phyloP scores from a whole-genome alignment of 2,888 invertebrate species.

The Platypus cylindrus region DNA sequence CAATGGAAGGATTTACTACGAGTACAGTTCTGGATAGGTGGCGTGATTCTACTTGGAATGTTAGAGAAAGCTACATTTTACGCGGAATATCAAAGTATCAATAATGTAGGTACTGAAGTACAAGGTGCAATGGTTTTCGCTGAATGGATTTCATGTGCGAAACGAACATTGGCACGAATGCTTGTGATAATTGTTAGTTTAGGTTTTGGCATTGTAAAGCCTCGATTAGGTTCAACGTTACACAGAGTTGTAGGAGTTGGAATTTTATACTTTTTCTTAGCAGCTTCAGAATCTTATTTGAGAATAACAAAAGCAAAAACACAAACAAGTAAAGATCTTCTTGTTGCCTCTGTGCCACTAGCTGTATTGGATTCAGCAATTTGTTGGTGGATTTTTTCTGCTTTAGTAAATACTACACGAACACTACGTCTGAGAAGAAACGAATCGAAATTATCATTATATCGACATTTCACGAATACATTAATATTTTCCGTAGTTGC shows the following conservation, averaged over 20 bases:
- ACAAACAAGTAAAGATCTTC: constrained; percentile 45
- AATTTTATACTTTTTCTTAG: constrained; percentile 67
- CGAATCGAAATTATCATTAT: constrained; percentile 77
- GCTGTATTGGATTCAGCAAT: constrained; percentile 77
- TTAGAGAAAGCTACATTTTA: constrained; percentile 81
- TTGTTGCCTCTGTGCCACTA: constrained; percentile 75
- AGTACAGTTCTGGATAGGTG: constrained; percentile 94
- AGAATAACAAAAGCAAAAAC: constrained; percentile 54
- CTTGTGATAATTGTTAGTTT: constrained; percentile 88
- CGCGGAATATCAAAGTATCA: constrained; percentile 72
- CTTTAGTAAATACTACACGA: constrained; percentile 78
- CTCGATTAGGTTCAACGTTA: constrained; percentile 76
- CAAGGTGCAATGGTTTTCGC: constrained; percentile 69
- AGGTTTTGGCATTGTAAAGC: constrained; percentile 93
- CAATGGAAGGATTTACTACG: constrained; percentile 85
- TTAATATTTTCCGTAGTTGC: constrained; percentile 82
- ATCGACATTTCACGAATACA: constrained; percentile 89
- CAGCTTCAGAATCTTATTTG: constrained; percentile 76
- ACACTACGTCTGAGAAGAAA: constrained; percentile 80
- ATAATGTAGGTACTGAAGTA: constrained; percentile 50
- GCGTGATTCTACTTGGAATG: constrained; percentile 78
- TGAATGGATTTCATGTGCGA: constrained; percentile 83
- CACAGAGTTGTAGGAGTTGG: constrained; percentile 82
- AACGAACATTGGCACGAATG: constrained; percentile 84
- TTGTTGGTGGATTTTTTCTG: constrained; percentile 90